Percentiles rank a stretch among this genome's conserved stretches.
Conservation (phyloP, 2,113 vertebrate species). For the Bos indicus region DNA sequence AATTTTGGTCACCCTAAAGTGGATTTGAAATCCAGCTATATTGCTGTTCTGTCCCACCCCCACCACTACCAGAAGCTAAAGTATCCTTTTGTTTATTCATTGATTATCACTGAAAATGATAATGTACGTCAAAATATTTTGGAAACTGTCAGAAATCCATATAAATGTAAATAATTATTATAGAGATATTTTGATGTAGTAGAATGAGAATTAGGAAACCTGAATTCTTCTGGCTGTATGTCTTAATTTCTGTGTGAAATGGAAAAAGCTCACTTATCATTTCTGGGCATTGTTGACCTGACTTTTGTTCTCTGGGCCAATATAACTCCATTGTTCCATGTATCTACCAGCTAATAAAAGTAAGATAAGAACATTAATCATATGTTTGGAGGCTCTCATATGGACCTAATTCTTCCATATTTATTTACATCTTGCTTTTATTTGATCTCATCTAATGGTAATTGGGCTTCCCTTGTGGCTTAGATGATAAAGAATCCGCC, state of each 20-base stretch:
- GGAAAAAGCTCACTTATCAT: background rate
- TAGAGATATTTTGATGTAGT: background rate
- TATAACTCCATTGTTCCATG: background rate
- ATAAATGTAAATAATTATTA: background rate
- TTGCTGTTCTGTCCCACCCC: background rate
- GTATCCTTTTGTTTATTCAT: conserved; percentile 11
- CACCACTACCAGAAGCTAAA: background rate
- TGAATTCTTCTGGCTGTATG: background rate
- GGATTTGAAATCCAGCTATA: background rate
- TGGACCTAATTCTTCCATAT: background rate
- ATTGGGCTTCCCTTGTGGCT: background rate
- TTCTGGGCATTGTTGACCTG: background rate
- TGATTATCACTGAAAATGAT: conserved; percentile 24
- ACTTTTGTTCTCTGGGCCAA: background rate
- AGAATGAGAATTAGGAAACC: background rate
- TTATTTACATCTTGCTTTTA: conserved; percentile 1
- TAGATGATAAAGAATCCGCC: background rate
- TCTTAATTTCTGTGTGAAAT: background rate
- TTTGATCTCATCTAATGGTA: background rate
- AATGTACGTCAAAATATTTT: conserved; percentile 33
- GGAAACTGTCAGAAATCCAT: conserved; percentile 23
- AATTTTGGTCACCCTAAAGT: conserved; percentile 18
- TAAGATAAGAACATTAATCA: background rate
- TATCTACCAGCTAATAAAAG: background rate
- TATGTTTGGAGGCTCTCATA: background rate